Evolutionary conservation across 1,140 invertebrate genomes (phyloP), one percentile per base, ranked within the genome.

Genomic region (Pinna nobilis): DNA sequence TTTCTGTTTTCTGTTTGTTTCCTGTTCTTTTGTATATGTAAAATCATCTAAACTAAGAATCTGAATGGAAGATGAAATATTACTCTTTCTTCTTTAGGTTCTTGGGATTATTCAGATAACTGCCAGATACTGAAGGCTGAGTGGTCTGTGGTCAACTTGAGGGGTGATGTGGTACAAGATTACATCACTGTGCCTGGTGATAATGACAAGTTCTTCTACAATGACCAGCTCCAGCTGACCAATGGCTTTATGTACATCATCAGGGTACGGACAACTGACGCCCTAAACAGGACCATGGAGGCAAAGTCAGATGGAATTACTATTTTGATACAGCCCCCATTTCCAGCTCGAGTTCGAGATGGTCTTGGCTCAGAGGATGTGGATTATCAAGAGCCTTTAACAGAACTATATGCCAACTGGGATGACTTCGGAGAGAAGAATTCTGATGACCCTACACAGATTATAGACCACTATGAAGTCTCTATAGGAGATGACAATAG

Each of bases 381-480:
- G 4, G 61, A 75, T 20, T 82, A 76, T 59, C 80, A 82, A 39
- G 50, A 76, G 13, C 59, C 63, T 30, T 44, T 64, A 18, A 57
- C 59, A 49, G 60, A 51, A 32, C 60, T 82, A 32, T 72, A 65
- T 25, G 77, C 73, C 39, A 79, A 82, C 44, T 82, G 80, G 80
- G 69, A 77, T 60, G 41, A 15, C 0, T 82, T 82, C 67, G 80
- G 80, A 13, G 41, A 73, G 23, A 11, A 30, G 4, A 32, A 51
- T 7, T 73, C 74, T 20, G 30, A 39, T 3, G 50, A 70, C 47
- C 77, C 80, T 11, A 77, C 74, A 30, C 72, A 81, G 32, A 67
- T 57, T 15, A 79, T 81, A n/a, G 47, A 37, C 13, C 37, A 74
- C 23, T 81, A 79, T 70, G 77, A 79, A 65, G 74, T 79, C 39